Evolutionary conservation across 2,888 invertebrate species (phyloP), one percentile per base, ranked within the genome.

Genomic region (Drosophila picticornis): DNA sequence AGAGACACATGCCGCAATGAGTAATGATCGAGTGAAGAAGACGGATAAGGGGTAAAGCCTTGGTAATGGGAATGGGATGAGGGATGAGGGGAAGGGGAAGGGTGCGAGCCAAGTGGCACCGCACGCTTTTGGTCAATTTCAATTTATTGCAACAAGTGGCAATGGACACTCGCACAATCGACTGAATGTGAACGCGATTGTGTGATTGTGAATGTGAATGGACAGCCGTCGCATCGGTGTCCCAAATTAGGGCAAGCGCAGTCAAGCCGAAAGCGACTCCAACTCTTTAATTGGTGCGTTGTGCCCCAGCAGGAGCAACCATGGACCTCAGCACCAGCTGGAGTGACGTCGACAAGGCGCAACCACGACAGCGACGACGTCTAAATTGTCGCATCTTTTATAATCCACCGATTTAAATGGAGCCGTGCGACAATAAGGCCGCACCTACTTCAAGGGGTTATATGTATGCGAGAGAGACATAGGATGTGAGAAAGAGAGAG

Each of bases 91-190:
- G 22, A 27, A 27, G 46, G 48, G 48, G 4, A n/a, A 58, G 13
- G 10, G 53, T 43, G 56, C 51, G 10, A 3, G 25, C 25, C 31
- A 59, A 76, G 46, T 73, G 58, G 70, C 77, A 53, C 65, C 81
- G 90, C 91, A 85, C 86, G 86, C 82, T 85, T 85, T 84, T 82
- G 88, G 85, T 83, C 82, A 83, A 80, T 84, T 84, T 87, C 87
- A 86, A 88, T 88, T 82, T 88, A 88, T 88, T 82, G 84, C 86
- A 79, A 83, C 88, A 79, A 83, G 88, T 85, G 86, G 88, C 88
- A 83, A 82, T 84, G 78, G 77, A 75, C 75, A 80, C 62, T 80
- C 68, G 77, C 80, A 74, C 73, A 80, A 77, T 71, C 80, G 69
- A 58, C 51, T 65, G 36, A 60, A 40, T 34, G 62, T 50, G 71